Conservation (phyloP, 1,140 invertebrate species). For the Drosophila lini region DNA sequence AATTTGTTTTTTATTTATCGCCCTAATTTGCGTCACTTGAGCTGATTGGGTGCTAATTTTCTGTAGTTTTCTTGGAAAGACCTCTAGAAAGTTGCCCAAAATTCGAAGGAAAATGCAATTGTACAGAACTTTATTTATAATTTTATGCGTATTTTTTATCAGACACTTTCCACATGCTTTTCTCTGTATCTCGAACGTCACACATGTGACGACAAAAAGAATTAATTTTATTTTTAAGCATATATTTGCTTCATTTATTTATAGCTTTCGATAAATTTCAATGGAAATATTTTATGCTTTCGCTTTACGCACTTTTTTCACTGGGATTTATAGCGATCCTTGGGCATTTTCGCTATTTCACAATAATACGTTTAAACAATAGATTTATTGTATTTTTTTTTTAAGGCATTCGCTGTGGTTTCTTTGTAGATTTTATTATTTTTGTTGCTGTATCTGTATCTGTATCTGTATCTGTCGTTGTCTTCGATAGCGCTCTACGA, state of each 20-base stretch:
- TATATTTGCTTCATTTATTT: conserved; percentile 39
- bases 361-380: conserved; percentile 51
- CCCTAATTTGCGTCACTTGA: conserved; percentile 1
- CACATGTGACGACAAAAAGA: conserved; percentile 46
- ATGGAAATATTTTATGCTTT: conserved; percentile 24
- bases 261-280: conserved; percentile 25
- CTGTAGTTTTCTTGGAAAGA: background rate
- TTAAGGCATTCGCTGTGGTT: conserved; percentile 5
- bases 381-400: conserved; percentile 44
- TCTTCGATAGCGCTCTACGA: conserved; percentile 66
- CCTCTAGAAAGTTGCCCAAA: conserved; percentile 2
- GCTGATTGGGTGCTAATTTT: conserved; percentile 4
- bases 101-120: background rate
- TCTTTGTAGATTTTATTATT: conserved; percentile 7
- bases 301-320: conserved; percentile 61
- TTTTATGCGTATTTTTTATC: conserved; percentile 8
- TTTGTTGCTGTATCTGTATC: conserved; percentile 1
- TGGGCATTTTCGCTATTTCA: conserved; percentile 66
- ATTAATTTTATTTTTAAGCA: conserved; percentile 30
- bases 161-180: conserved; percentile 29
- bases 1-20: background rate
- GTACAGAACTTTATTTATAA: conserved; percentile 9
- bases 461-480: conserved; percentile 56
- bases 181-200: conserved; percentile 23
- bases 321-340: conserved; percentile 26